Conservation (phyloP, 2,888 invertebrate genomes). For the Lasioglossum oenotherae region DNA sequence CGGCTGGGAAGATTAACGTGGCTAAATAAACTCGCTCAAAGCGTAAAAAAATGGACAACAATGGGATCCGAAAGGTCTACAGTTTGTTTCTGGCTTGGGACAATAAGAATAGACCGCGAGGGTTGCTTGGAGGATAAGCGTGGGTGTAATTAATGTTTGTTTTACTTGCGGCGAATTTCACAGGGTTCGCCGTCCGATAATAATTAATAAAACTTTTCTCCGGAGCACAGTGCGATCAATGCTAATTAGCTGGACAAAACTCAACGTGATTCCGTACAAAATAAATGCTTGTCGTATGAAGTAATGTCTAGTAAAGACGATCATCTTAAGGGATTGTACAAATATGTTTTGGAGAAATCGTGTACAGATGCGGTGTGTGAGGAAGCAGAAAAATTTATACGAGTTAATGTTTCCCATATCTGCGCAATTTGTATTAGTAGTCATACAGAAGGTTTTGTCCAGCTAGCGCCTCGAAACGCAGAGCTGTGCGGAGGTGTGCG, state of each 20-base stretch:
- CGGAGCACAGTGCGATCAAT: background rate
- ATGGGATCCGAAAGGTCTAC: background rate
- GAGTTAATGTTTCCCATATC: no score
- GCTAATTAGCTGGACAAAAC: no score
- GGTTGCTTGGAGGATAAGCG: slow-evolving; percentile 9
- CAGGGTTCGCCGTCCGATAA: background rate
- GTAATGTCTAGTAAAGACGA: no score
- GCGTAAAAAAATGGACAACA: background rate
- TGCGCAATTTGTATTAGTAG: no score
- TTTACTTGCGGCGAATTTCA: background rate
- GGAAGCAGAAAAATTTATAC: no score
- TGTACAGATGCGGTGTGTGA: no score
- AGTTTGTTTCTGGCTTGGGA: slow-evolving; percentile 7
- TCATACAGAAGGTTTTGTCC: no score
- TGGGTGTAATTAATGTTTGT: slow-evolving; percentile 23
- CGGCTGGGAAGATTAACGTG: background rate
- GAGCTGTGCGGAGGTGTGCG: background rate
- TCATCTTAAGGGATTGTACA: no score
- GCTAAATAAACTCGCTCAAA: background rate
- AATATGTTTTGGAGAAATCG: no score
- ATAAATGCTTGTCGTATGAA: no score
- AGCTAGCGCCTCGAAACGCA: no score
- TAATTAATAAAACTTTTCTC: slow-evolving; percentile 31
- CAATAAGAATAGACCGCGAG: background rate
- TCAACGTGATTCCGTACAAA: no score